Conservation (phyloP, 2,888 invertebrate species). For the Nineta flava region DNA sequence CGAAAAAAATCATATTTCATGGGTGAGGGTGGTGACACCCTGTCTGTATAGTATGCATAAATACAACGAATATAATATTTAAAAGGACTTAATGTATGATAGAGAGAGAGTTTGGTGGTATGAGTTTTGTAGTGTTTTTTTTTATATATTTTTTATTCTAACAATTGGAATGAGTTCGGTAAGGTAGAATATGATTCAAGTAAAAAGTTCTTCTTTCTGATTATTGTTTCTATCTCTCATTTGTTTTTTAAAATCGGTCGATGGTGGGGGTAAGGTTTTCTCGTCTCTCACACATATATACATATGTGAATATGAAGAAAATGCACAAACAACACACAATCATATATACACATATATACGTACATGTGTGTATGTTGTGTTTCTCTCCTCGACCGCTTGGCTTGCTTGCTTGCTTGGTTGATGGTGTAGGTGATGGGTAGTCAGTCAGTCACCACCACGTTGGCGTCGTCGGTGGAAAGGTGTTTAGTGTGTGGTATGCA, state of each 20-base stretch:
- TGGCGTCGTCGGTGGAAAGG: no score
- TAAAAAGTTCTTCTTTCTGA: constrained; percentile 8
- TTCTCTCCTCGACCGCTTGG: no score
- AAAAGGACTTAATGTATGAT: neutral
- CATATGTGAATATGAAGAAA: neutral
- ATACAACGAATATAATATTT: neutral
- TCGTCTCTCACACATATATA: neutral
- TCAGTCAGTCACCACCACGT: no score
- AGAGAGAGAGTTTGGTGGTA: neutral
- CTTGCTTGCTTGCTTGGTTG: no score
- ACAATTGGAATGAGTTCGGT: neutral
- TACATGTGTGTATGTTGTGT: no score
- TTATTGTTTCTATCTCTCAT: constrained; percentile 5
- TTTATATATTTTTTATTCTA: no score
- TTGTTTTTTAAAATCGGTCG: constrained; percentile 2
- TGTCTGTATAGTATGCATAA: constrained; percentile 1
- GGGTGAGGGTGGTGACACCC: no score
- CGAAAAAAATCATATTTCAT: no score
- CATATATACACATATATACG: neutral
- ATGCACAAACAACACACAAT: no score
- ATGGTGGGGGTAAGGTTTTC: neutral
- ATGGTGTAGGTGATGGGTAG: no score
- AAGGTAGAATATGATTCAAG: neutral
- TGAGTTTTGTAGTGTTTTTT: no score
- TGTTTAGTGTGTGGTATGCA: no score